Evolutionary conservation across 2,797 vertebrate species (phyloP), one percentile per base, ranked within the genome.

Genomic region (Anguilla obscura): DNA sequence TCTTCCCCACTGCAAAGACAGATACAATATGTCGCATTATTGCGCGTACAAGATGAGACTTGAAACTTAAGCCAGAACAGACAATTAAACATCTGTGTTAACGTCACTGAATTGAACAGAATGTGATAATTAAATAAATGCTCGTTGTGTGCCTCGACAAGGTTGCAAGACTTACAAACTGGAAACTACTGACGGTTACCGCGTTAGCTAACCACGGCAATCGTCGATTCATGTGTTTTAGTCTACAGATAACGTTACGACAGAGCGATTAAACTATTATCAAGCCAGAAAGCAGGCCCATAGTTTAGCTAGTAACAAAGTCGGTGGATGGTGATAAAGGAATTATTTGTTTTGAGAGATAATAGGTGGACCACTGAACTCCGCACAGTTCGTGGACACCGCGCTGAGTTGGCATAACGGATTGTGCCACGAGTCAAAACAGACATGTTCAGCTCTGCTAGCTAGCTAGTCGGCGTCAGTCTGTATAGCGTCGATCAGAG

Each of bases 331-430:
- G 71, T 18, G 71, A 74, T 16, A 80, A 33, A 18, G 33, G 40
- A 18, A 45, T 45, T 40, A 48, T 45, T 40, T 80, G 76, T 80
- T 8, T 18, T 80, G 76, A 21, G 76, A 80, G 76, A 80, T 80
- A 80, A 80, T 80, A 45, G 76, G 90, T 90, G 91, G 88, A 93
- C 92, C 87, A 84, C 87, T 92, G 93, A 94, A 93, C 93, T 93
- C 93, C 33, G 33, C 36, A 14, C 74, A 79, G 36, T 40, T 79
- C 74, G 74, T 36, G 83, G 74, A 40, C 30, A 79, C 33, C 58
- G 93, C 93, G 95, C 94, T 94, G 96, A 96, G 95, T 93, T 96
- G 95, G 96, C 96, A 96, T 27, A 93, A 90, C 89, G 95, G 96
- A 95, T 95, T 96, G 95, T 95, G 95, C 93, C 94, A 91, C 89